Conservation (phyloP, 2,888 invertebrate species). For the Drosophila kokeensis region DNA sequence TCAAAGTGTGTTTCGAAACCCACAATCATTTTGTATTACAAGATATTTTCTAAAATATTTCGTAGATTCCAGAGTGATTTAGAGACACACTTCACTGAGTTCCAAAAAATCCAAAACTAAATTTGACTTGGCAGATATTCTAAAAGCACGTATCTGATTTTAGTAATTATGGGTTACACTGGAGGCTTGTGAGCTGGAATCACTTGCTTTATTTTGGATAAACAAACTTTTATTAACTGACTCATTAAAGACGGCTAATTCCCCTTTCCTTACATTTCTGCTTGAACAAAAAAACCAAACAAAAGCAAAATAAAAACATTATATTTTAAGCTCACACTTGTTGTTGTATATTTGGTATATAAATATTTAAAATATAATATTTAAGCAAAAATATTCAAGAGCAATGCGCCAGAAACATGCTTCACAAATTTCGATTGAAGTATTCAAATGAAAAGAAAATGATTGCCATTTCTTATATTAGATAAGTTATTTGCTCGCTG, state of each 20-base stretch:
- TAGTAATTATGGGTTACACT: background rate
- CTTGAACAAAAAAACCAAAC: background rate
- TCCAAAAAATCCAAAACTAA: background rate
- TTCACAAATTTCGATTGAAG: background rate
- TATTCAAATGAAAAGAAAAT: background rate
- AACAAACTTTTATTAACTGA: background rate
- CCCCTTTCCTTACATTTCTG: background rate
- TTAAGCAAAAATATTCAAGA: background rate
- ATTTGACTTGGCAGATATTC: background rate
- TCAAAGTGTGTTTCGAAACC: background rate
- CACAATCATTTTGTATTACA: background rate
- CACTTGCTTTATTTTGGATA: background rate
- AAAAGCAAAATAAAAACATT: background rate
- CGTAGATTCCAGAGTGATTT: background rate
- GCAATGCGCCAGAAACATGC: background rate
- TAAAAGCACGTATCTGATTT: background rate
- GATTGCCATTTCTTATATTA: background rate
- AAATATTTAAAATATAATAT: background rate
- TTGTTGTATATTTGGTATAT: no score
- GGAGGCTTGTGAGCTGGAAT: background rate
- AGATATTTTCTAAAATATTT: background rate
- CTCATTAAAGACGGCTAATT: background rate
- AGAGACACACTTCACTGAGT: background rate
- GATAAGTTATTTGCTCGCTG: slow-evolving; percentile 25
- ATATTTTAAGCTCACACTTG: background rate